Conservation (phyloP, 1,140 invertebrate genomes). For the Hylyphantes graminicola region DNA sequence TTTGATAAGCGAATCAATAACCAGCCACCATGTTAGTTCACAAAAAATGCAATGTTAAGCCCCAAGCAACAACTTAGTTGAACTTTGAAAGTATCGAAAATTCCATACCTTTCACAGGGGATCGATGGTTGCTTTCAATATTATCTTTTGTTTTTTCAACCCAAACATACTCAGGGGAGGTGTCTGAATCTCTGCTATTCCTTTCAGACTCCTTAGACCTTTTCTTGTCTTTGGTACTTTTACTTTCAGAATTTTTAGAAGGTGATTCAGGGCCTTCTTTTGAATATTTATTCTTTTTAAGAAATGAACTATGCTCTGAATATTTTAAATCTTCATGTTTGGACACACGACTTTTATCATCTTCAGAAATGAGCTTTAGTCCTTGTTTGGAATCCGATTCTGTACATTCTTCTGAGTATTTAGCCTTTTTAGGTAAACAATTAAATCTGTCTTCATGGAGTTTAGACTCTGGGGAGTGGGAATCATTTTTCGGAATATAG, state of each 20-base stretch:
- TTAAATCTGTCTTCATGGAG: conserved; percentile 28
- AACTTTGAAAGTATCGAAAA: not conserved
- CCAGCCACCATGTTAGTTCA: too few species aligned
- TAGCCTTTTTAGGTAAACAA: conserved; percentile 49
- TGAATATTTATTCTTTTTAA: not conserved
- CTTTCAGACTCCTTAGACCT: not conserved
- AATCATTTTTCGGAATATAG: conserved; percentile 29
- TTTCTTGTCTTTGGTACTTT: not conserved
- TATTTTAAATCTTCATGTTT: not conserved
- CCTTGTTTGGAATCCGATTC: conserved; percentile 6
- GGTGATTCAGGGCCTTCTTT: not conserved
- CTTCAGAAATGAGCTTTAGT: not conserved
- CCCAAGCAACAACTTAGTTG: not conserved
- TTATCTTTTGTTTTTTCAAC: conserved; percentile 64
- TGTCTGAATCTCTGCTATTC: not conserved
- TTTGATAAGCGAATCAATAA: too few species aligned
- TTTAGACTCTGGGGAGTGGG: conserved; percentile 17
- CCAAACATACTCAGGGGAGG: conserved; percentile 62
- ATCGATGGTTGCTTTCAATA: conserved; percentile 53
- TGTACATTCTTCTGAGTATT: conserved; percentile 22
- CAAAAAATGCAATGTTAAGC: not conserved
- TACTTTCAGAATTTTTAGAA: not conserved
- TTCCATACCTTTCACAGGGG: conserved; percentile 27
- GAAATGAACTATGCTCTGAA: not conserved
- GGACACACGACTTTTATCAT: not conserved